Evolutionary conservation across 2,797 vertebrate genomes (phyloP).

Genomic region (Zonotrichia albicollis): DNA sequence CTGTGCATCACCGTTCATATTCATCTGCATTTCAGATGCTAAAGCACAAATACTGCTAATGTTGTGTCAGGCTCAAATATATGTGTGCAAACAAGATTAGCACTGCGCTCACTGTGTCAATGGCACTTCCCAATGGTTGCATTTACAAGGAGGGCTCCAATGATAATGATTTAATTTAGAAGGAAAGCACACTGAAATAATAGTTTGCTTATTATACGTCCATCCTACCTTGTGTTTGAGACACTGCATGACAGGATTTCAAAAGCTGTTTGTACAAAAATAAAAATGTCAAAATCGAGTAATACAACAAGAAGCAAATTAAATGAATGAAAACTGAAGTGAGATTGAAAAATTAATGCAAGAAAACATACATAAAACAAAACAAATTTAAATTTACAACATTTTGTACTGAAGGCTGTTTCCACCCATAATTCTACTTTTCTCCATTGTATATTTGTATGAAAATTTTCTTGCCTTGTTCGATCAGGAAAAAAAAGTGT

Average conservation of each 20-base stretch:
- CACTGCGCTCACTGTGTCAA: conserved; percentile 26
- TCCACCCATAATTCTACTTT: conserved; percentile 8
- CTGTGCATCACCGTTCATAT: background rate
- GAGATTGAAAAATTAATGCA: conserved; percentile 75
- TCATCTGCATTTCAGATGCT: conserved; percentile 38
- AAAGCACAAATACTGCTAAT: conserved; percentile 54
- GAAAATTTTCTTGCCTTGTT: background rate
- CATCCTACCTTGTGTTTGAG: conserved; percentile 97
- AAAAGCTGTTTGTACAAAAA: conserved; percentile 96
- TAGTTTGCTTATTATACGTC: conserved; percentile 74
- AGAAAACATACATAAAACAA: conserved; percentile 75
- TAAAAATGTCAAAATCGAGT: conserved; percentile 84
- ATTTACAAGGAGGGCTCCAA: conserved; percentile 47
- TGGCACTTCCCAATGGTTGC: conserved; percentile 37
- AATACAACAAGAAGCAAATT: conserved; percentile 83
- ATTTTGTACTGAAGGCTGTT: conserved; percentile 22
- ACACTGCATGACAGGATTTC: conserved; percentile 99
- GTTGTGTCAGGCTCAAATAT: conserved; percentile 42
- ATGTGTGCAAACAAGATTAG: conserved; percentile 55
- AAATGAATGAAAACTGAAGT: conserved; percentile 80
- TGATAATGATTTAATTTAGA: conserved; percentile 57
- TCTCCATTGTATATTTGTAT: background rate
- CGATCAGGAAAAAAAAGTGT: background rate
- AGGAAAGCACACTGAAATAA: conserved; percentile 70
- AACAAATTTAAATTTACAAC: conserved; percentile 64